Evolutionary conservation across 2,888 invertebrate species (phyloP), one percentile per base, ranked within the genome.

Genomic region (Calliopum simillimum): DNA sequence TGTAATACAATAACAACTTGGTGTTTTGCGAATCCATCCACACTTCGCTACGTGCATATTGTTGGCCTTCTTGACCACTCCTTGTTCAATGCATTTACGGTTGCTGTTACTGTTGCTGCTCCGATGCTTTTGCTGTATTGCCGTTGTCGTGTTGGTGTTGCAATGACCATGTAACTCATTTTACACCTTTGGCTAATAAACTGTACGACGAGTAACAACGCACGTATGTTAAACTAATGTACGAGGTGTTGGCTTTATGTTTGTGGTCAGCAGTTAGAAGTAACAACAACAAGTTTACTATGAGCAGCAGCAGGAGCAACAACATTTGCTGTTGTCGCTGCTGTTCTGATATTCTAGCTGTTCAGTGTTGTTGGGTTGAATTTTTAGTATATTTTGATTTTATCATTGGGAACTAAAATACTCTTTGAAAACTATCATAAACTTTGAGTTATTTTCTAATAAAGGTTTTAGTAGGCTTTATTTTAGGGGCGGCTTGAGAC

Each of bases 101-200:
- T 14, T 43, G 46, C 41, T 66, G 25, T 21, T 62, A 19, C 41
- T 43, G 14, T 14, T 44, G 25, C 62, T 53, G 21, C 64, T 65
- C 41, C 21, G 14, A 6, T 44, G 25, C 62, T 53, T 14, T 69
- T 65, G 23, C 21, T 23, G 33, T 46, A 23, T 46, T 69, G 55
- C 46, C 23, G 43, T 33, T 68, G 46, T 47, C 41, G 21, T 58
- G 41, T 47, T 58, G 46, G 14, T 49, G 41, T 33, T 33, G 33
- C 33, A 33, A 23, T 21, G 64, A 49, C 21, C 64, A 63, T 65
- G 69, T 66, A 55, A 53, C 63, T 25, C 47, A 43, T 63, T 63
- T 67, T 56, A 56, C 67, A 63, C 67, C 67, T 59, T 59, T 51
- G 41, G 65, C 61, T 66, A 53, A 61, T 70, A 70, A 69, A 69